Base-by-base conservation (phyloP, 2,888 invertebrate genomes). In the Coelogynopora nodosa region DNA sequence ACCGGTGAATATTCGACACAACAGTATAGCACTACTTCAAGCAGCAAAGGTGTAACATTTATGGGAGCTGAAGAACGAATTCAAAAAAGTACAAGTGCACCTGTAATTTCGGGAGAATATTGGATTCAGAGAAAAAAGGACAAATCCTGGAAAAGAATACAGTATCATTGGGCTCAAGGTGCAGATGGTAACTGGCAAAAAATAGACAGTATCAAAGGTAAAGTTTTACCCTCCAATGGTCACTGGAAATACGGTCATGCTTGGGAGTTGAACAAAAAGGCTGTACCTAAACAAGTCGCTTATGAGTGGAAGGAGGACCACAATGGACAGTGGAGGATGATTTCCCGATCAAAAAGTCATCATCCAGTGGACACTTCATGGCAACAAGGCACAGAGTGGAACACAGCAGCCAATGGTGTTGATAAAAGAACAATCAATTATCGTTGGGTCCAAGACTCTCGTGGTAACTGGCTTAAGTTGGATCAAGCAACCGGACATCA, bases 51-150 rank as follows among this genome's bases (percentile, higher is more conserved):
- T 49, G 49, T 13, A 49, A 49, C 49, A 13, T 49, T 49, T 18
- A 49, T 5, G 10, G 10, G 49, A 49, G 18, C 49, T 13, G 18
- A 18, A 13, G 49, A 18, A 18, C 18, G 10, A 49, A 18, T 49
- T 49, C 5, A 13, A 49, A 49, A 49, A 5, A 49, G 10, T 13
- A 74, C 74, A 74, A 74, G 27, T 26, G 18, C 74, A 74, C 74
- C 74, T 26, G 27, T 5, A 26, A 74, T 74, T 74, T 74, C 74
- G 2, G 74, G 74, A 23, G 74, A 74, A 74, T 74, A 74, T 23
- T 74, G 74, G 74, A 74, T 74, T 23, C 74, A 74, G 23, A 5
- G 74, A 23, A 74, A 74, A 23, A 74, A 74, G 74, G 74, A 74
- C 27, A 74, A 74, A 10, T 74, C 74, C 23, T 74, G 74, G 74